Percentiles rank a stretch among this genome's conserved stretches.
These are phyloP conservation scores for Craseonycteris thonglongyai DNA, from an alignment of 2,113 vertebrate genomes.

Conservation along the genomic window DNA sequence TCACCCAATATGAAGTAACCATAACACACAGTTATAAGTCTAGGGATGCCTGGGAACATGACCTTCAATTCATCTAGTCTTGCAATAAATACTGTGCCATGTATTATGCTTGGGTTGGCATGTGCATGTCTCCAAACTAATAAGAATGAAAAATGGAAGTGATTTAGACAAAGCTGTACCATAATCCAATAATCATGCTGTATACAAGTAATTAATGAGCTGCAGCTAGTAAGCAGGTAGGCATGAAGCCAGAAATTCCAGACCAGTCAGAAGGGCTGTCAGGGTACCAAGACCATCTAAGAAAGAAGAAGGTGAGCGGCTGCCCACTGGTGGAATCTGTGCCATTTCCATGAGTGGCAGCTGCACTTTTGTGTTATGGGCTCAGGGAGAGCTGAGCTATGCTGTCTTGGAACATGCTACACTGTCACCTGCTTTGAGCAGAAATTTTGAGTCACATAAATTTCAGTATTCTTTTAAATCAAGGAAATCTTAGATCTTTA, in stretches of 20 bases:
- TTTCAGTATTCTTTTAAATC: background rate
- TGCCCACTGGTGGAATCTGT: background rate
- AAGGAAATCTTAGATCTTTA: background rate
- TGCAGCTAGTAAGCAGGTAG: background rate
- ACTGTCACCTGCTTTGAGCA: background rate
- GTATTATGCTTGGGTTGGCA: background rate
- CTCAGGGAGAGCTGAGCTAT: background rate
- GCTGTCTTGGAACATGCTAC: background rate
- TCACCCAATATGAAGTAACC: background rate
- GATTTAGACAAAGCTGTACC: background rate
- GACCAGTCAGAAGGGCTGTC: background rate
- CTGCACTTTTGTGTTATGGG: background rate
- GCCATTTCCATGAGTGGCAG: background rate
- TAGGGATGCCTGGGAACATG: background rate
- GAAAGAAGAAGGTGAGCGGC: background rate
- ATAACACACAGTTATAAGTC: background rate
- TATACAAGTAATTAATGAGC: background rate
- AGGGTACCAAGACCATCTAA: background rate
- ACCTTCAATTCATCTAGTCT: background rate
- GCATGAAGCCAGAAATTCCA: background rate
- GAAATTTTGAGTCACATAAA: background rate
- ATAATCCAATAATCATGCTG: background rate
- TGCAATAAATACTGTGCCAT: background rate
- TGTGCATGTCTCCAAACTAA: background rate
- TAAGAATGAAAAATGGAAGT: slow-evolving; percentile 3